Base-by-base conservation (phyloP, 2,113 vertebrate genomes). In the Pteropus alecto region DNA sequence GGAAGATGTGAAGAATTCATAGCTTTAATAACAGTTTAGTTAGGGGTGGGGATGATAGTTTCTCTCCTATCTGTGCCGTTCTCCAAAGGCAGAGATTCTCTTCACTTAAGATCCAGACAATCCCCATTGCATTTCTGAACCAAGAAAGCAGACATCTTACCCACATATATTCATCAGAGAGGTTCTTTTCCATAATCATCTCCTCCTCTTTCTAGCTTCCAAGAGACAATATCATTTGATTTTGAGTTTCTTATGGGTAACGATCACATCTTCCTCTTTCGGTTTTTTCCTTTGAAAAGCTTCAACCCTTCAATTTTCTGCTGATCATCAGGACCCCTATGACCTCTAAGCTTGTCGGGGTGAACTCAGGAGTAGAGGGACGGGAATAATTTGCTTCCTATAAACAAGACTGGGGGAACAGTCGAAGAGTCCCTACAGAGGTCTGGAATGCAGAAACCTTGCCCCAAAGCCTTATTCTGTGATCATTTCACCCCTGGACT, bases 11-110 rank as follows among this genome's bases (percentile, higher is more conserved):
- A 60, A 73, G 54, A 94, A 84, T 26, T 63, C 8, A 71, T 41
- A 41, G 54, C 16, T 97, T 97, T 96, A 96, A 91, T 95, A 87
- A 67, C 35, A 48, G 71, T 41, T 73, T 28, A 48, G 56, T 56
- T 46, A 60, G 82, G 33, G 16, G 7, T 58, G 54, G 71, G 71
- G n/a, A 68, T 84, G 46, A n/a, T 6, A 28, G 78, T 30, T 87
- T 92, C 83, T 60, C 10, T 92, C 70, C 60, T 71, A 6, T 14
- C 26, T 68, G 60, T 70, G 18, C 79, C 26, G 2, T 78, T 87
- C 79, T 92, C 46, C 63, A 87, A 76, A 93, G 46, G 41, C 21
- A 74, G 88, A 85, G 86, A 56, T 8, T 67, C 51, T 79, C 38
- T 88, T 60, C 54, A 38, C 19, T 30, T 35, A 76, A 95, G 65